Conservation (phyloP, 2,797 vertebrate species). For the Sciurus carolinensis region DNA sequence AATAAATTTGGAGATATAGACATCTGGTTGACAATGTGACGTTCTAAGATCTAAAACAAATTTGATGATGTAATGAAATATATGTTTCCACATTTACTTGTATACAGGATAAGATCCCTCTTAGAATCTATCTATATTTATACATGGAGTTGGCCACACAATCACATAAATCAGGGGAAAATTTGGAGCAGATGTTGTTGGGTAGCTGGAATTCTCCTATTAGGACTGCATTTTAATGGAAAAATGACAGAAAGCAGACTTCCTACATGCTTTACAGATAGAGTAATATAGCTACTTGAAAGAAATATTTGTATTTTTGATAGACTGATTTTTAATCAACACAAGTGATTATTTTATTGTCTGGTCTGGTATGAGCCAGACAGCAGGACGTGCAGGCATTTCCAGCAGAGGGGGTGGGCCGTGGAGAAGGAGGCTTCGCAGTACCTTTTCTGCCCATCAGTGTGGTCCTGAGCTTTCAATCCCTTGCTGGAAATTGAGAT, state of each 20-base stretch:
- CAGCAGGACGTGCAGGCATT: constrained; percentile 55
- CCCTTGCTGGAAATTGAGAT: not conserved
- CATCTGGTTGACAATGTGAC: constrained; percentile 61
- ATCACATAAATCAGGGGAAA: constrained; percentile 80
- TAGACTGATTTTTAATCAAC: constrained; percentile 70
- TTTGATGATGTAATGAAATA: constrained; percentile 65
- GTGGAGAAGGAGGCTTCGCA: constrained; percentile 63
- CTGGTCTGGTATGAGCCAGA: constrained; percentile 85
- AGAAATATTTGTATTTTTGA: constrained; percentile 78
- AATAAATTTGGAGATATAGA: constrained; percentile 54
- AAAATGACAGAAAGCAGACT: constrained; percentile 70
- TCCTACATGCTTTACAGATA: constrained; percentile 79
- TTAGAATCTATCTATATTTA: not conserved
- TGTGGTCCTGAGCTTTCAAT: constrained; percentile 30
- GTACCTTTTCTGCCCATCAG: constrained; percentile 32
- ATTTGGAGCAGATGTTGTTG: constrained; percentile 83
- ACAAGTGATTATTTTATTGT: constrained; percentile 78
- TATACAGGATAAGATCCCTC: constrained; percentile 53
- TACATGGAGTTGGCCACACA: constrained; percentile 51
- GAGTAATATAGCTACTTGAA: constrained; percentile 82
- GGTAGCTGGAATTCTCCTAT: constrained; percentile 71
- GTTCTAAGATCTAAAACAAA: constrained; percentile 29
- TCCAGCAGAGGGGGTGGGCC: not conserved
- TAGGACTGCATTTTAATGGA: constrained; percentile 76
- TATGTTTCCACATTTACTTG: constrained; percentile 70